A percentile compares a stretch with the other conserved stretches of the same genome.
Conservation (phyloP, 1,140 invertebrate species). For the Mesaphorura yosii region DNA sequence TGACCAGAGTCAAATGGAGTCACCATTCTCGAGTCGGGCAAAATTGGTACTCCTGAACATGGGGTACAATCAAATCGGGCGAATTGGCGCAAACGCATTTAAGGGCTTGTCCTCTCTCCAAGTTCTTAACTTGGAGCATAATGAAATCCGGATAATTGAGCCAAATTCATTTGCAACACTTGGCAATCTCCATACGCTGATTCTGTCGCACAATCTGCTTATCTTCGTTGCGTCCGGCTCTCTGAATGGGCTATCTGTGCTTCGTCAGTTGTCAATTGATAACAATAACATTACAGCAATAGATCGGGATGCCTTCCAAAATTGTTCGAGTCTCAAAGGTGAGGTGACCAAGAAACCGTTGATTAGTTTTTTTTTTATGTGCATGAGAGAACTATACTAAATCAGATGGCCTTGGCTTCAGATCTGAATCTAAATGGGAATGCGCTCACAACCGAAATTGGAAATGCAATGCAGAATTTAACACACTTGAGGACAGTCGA, state of each 20-base stretch:
- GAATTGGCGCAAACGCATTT: constrained; percentile 61
- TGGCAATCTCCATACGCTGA: constrained; percentile 68
- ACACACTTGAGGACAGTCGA: constrained; percentile 63
- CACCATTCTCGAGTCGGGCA: constrained; percentile 71
- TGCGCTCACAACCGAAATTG: constrained; percentile 54
- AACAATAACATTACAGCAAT: constrained; percentile 63
- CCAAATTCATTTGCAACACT: constrained; percentile 66
- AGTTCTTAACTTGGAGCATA: constrained; percentile 66
- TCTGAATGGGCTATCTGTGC: constrained; percentile 62
- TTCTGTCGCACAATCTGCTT: constrained; percentile 65
- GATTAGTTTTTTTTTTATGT: no score
- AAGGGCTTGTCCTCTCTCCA: constrained; percentile 69
- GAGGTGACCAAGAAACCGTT: no score
- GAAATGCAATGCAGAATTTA: constrained; percentile 59
- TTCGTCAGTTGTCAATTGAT: constrained; percentile 63
- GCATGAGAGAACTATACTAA: no score
- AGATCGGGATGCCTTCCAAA: constrained; percentile 66
- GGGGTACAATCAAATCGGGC: constrained; percentile 67
- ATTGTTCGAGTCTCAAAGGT: constrained; percentile 59
- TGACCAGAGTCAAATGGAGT: no score
- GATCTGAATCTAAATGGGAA: constrained; percentile 75
- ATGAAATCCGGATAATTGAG: constrained; percentile 62
- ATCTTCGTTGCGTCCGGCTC: constrained; percentile 56
- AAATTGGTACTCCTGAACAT: constrained; percentile 72
- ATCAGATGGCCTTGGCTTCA: no score